A percentile compares a stretch with the other conserved stretches of the same genome.
These are phyloP conservation scores for Eubasilissa splendida DNA, from an alignment of 2,888 invertebrate species.

Conservation along the genomic window DNA sequence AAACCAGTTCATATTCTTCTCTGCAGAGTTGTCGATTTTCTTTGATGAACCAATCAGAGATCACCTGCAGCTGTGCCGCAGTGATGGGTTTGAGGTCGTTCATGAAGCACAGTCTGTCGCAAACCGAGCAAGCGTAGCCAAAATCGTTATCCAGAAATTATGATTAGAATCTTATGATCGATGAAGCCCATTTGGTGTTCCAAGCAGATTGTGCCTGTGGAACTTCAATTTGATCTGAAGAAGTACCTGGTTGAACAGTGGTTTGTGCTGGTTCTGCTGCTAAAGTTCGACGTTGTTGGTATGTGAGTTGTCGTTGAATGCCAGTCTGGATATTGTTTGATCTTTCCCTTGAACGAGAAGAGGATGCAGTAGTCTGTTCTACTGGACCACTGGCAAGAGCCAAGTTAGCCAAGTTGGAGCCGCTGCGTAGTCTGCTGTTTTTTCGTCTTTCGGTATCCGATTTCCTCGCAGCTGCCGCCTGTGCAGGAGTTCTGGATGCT, in stretches of 20 bases:
- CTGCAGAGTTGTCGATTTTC: no score
- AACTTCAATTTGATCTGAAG: not conserved
- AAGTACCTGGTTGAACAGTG: no score
- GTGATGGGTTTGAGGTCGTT: slow-evolving; percentile 63
- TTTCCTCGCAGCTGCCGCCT: slow-evolving; percentile 60
- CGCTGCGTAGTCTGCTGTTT: slow-evolving; percentile 57
- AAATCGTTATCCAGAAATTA: not conserved
- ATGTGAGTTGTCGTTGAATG: no score
- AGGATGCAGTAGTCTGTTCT: not conserved
- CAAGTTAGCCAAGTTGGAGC: slow-evolving; percentile 31
- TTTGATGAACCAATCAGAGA: no score
- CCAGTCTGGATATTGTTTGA: no score
- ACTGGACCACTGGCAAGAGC: not conserved
- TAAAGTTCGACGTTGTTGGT: no score
- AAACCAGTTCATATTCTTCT: not conserved
- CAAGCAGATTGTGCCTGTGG: not conserved
- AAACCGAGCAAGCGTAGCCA: slow-evolving; percentile 58
- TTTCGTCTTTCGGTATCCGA: slow-evolving; percentile 58
- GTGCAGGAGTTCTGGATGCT: slow-evolving; percentile 61
- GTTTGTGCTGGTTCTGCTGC: no score
- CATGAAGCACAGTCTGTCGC: slow-evolving; percentile 63
- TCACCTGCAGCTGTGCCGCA: no score
- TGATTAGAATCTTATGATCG: not conserved
- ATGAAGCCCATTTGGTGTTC: not conserved
- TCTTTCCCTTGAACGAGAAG: no score